Percentiles rank a stretch among this genome's conserved stretches.
Conservation (phyloP, 1,140 invertebrate species). For the Aphaenogaster ashmeadi region DNA sequence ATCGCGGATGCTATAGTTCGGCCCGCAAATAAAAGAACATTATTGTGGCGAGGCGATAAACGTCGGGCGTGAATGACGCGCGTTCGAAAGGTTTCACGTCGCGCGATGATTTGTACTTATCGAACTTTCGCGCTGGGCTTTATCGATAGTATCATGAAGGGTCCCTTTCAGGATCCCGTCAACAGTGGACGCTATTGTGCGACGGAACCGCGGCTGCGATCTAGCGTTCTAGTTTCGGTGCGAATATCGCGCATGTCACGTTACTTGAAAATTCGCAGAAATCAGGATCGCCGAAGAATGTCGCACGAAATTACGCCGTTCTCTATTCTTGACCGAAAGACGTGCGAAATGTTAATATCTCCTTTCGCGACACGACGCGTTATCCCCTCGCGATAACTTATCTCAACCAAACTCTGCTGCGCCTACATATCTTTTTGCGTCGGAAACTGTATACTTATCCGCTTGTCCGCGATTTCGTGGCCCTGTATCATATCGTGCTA, state of each 20-base stretch:
- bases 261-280: conserved; percentile 22
- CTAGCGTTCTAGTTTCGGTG: conserved; percentile 33
- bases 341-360: conserved; percentile 43
- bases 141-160: conserved; percentile 57
- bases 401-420: conserved; percentile 30
- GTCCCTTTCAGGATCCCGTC: conserved; percentile 31
- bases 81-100: conserved; percentile 31
- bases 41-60: conserved; percentile 45
- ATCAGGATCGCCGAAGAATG: background rate
- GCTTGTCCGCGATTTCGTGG: conserved; percentile 14
- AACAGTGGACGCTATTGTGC: conserved; percentile 54
- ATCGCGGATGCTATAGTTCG: conserved; percentile 10
- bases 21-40: conserved; percentile 42
- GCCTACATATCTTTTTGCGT: conserved; percentile 37
- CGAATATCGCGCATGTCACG: conserved; percentile 19
- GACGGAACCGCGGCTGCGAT: background rate
- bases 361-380: background rate
- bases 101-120: conserved; percentile 52
- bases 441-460: conserved; percentile 26
- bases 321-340: background rate
- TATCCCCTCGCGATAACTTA: conserved; percentile 44
- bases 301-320: conserved; percentile 30
- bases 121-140: conserved; percentile 44
- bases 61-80: conserved; percentile 25
- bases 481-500: background rate